Percentiles rank a stretch among this genome's conserved stretches.
Conservation (phyloP, 2,797 vertebrate genomes). For the Betta splendens region DNA sequence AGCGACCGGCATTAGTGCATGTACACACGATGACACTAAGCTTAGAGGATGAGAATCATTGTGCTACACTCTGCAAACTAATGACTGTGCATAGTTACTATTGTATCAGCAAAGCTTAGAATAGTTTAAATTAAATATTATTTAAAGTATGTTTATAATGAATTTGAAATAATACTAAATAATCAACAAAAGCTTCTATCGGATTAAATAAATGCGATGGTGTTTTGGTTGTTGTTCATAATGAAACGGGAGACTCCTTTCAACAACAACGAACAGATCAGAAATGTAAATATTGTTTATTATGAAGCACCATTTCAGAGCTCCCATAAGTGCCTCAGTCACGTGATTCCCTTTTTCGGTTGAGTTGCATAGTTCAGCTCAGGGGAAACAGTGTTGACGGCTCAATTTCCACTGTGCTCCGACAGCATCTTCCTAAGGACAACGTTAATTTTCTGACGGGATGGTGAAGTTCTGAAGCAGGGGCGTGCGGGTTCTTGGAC, state of each 20-base stretch:
- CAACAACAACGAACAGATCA: conserved; percentile 28
- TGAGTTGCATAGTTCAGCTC: conserved; percentile 43
- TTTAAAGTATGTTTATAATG: too few relatives aligned
- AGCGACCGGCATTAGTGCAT: not conserved
- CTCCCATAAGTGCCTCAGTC: conserved; percentile 6
- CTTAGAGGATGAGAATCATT: conserved; percentile 7
- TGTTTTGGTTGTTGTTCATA: not conserved
- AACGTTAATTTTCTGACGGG: conserved; percentile 57
- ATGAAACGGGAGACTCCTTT: too few relatives aligned
- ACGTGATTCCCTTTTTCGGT: conserved; percentile 47
- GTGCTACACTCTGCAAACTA: conserved; percentile 17
- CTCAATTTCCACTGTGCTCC: conserved; percentile 50
- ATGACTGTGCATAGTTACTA: conserved; percentile 24
- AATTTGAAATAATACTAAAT: not conserved
- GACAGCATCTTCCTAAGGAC: conserved; percentile 49
- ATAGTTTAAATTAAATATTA: conserved; percentile 6
- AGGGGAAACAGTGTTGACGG: conserved; percentile 44
- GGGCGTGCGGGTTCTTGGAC: conserved; percentile 45
- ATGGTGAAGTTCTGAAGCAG: conserved; percentile 38
- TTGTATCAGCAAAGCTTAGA: not conserved
- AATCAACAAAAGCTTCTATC: not conserved
- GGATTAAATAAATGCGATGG: not conserved
- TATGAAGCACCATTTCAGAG: conserved; percentile 8
- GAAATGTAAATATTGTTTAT: conserved; percentile 16
- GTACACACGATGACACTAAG: not conserved